phyloP scores from a whole-genome alignment of 1,140 invertebrate species.

The Hormaphis cornu region DNA sequence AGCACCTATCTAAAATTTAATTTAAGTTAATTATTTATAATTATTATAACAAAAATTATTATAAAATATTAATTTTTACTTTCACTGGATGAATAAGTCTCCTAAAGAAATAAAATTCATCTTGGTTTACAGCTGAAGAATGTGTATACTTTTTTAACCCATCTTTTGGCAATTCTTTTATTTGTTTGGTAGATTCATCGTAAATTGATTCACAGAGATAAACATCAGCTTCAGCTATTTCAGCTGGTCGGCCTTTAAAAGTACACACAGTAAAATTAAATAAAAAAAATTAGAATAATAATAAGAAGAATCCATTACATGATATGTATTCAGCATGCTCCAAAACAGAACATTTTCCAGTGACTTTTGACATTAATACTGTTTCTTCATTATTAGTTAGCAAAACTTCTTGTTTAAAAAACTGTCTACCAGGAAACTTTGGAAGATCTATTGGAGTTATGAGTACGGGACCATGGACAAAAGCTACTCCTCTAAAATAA shows the following conservation, averaged over 20 bases:
- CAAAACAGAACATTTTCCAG: conserved; percentile 82
- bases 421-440: conserved; percentile 62
- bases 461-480: conserved; percentile 88
- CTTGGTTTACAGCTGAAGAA: conserved; percentile 70
- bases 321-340: conserved; percentile 85
- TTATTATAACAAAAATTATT: neutral
- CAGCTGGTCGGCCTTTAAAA: conserved; percentile 74
- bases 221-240: conserved; percentile 84
- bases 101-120: conserved; percentile 87
- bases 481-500: conserved; percentile 67
- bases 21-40: neutral
- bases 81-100: conserved; percentile 63
- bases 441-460: conserved; percentile 77
- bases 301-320: conserved; percentile 57
- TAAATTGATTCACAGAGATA: conserved; percentile 91
- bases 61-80: conserved; percentile 45
- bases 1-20: conserved; percentile 26
- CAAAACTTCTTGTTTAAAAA: conserved; percentile 92
- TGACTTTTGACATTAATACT: conserved; percentile 79
- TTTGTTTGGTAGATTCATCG: conserved; percentile 73
- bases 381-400: conserved; percentile 84
- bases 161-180: conserved; percentile 60
- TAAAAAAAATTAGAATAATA: neutral
- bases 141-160: conserved; percentile 76
- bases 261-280: conserved; percentile 4